phyloP scores from a whole-genome alignment of 2,888 invertebrate species.

The Eupithecia subumbrata region DNA sequence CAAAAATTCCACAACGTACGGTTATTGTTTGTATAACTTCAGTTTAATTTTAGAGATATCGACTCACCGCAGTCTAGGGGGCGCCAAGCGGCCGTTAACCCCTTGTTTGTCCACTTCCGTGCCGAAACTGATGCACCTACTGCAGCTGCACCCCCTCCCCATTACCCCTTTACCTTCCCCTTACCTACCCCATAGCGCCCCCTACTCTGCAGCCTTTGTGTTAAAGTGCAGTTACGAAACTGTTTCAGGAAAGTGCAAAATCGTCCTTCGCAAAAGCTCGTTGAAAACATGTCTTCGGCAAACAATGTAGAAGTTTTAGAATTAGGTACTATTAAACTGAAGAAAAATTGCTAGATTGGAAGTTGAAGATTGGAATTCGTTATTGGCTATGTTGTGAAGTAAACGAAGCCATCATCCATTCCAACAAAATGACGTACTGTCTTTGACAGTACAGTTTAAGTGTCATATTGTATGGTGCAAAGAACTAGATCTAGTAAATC shows the following conservation, averaged over 20 bases:
- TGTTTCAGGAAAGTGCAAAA: background rate
- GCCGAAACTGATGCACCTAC: constrained; percentile 67
- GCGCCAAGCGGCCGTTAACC: constrained; percentile 71
- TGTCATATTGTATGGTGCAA: too few species aligned
- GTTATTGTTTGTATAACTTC: constrained; percentile 23
- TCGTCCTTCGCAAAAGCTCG: background rate
- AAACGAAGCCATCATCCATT: background rate
- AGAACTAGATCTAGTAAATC: too few species aligned
- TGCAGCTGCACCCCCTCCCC: constrained; percentile 58
- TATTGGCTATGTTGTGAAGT: background rate
- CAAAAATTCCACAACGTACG: constrained; percentile 6
- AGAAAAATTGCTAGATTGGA: background rate
- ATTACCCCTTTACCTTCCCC: constrained; percentile 52
- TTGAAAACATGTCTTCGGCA: background rate
- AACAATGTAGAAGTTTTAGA: background rate
- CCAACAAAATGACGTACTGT: background rate
- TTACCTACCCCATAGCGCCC: constrained; percentile 60
- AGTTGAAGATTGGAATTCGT: background rate
- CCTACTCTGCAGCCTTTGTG: constrained; percentile 37
- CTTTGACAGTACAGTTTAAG: background rate
- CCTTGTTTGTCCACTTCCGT: constrained; percentile 75
- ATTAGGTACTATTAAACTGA: background rate
- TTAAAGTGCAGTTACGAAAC: constrained; percentile 16
- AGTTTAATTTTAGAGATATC: constrained; percentile 40
- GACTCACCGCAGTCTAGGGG: constrained; percentile 56